Conservation (phyloP, 2,888 invertebrate species). For the Erebia aethiops region DNA sequence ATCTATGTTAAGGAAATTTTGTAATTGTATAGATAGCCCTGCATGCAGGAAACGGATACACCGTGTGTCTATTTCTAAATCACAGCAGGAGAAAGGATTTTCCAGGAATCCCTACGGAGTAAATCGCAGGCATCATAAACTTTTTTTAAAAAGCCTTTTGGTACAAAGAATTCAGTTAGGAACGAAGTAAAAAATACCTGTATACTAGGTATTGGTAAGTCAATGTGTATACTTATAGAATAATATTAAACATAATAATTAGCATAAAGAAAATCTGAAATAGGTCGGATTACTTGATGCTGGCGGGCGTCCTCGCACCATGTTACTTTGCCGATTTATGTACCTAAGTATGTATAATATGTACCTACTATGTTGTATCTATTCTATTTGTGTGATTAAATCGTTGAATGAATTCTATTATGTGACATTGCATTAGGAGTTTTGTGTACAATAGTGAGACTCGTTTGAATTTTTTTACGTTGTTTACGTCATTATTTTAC, state of each 20-base stretch:
- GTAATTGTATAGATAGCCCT: too few relatives aligned
- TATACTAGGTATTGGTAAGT: too few relatives aligned
- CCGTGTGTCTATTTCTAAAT: too few relatives aligned
- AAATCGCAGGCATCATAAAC: too few relatives aligned
- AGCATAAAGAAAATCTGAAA: background rate
- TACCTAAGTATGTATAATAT: background rate
- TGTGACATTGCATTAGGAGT: background rate
- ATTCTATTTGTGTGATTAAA: background rate
- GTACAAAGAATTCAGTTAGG: too few relatives aligned
- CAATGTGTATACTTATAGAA: too few relatives aligned
- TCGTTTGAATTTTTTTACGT: background rate
- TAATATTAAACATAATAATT: background rate
- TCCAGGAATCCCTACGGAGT: too few relatives aligned
- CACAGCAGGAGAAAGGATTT: too few relatives aligned
- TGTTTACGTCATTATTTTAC: background rate
- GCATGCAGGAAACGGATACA: too few relatives aligned
- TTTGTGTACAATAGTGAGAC: conserved; percentile 1
- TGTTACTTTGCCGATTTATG: background rate
- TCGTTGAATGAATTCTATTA: conserved; percentile 1
- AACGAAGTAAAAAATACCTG: too few relatives aligned
- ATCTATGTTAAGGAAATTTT: too few relatives aligned
- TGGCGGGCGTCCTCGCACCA: background rate
- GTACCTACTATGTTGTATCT: background rate
- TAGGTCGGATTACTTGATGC: background rate
- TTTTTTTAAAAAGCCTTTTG: too few relatives aligned